Evolutionary conservation across 1,140 invertebrate species (phyloP), one percentile per base, ranked within the genome.

Genomic region (Lasioglossum albipes): DNA sequence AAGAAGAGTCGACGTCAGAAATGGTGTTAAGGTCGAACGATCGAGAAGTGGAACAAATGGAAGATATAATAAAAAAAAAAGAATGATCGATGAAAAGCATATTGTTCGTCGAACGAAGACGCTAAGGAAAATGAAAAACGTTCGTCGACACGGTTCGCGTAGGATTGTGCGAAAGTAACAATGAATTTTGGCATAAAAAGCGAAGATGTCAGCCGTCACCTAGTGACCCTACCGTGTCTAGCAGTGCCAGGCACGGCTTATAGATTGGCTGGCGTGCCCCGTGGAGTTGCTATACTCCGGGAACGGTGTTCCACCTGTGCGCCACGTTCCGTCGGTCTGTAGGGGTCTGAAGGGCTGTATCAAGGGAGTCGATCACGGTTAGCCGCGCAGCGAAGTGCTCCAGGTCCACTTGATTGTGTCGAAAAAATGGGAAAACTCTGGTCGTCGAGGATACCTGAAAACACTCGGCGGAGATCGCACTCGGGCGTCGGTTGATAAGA

Each of bases 181-280:
- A 49, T 22, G 18, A 78, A 59, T 22, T 22, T 10, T n/a, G 31
- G 54, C 49, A 16, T 41, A n/a, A 10, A 61, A 42, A 80, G 20
- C 9, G 42, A 4, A 41, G 67, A 75, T 57, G 20, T 13, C 36
- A 66, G 52, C 45, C 77, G 79, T 89, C 82, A 90, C 89, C 89
- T 70, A 89, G 90, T 93, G 90, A 93, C 91, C 91, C 90, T 85
- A 81, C 83, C 79, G 92, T 93, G 75, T 81, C 89, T 81, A 57
- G 20, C 79, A 59, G 90, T 57, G 88, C 91, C 90, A 91, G 92
- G 92, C 59, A 91, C 93, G 67, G 86, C 67, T 92, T 93, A 93
- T 93, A 84, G 92, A 93, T 93, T 91, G 79, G 68, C 64, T 27
- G 59, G 41, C 45, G 84, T 80, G 84, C 72, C 74, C 77, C 16